phyloP scores from a whole-genome alignment of 2,888 invertebrate species.

The Seira ritae region DNA sequence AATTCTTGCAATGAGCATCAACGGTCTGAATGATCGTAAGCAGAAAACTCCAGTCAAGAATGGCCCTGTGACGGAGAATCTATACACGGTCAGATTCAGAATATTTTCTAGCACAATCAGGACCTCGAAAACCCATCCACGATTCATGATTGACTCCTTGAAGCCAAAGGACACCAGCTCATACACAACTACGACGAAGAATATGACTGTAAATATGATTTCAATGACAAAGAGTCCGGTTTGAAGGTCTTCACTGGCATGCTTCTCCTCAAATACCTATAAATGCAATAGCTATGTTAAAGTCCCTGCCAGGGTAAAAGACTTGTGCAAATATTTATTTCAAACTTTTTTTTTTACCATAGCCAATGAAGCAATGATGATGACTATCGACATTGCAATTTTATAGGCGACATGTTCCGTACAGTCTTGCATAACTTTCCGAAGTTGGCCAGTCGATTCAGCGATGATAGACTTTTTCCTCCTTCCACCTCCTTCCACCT shows the following conservation, averaged over 20 bases:
- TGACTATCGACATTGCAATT: slow-evolving; percentile 18
- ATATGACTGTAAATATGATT: slow-evolving; percentile 39
- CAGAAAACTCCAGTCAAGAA: slow-evolving; percentile 41
- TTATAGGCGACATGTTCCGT: slow-evolving; percentile 44
- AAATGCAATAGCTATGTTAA: too few relatives aligned
- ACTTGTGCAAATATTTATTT: too few relatives aligned
- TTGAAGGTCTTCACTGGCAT: slow-evolving; percentile 26
- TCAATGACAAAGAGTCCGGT: slow-evolving; percentile 37
- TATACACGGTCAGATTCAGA: slow-evolving; percentile 32
- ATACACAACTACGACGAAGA: slow-evolving; percentile 38
- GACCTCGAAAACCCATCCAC: slow-evolving; percentile 63
- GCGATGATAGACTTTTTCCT: slow-evolving; percentile 45
- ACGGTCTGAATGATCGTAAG: slow-evolving; percentile 48
- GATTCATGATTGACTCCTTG: slow-evolving; percentile 43
- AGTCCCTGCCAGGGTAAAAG: too few relatives aligned
- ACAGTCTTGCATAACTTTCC: slow-evolving; percentile 47
- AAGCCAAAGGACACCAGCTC: slow-evolving; percentile 46
- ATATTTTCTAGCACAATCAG: slow-evolving; percentile 58
- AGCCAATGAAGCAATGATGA: slow-evolving; percentile 44
- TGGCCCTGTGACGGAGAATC: slow-evolving; percentile 32
- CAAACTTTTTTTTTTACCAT: slow-evolving; percentile 29
- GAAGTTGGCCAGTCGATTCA: slow-evolving; percentile 38
- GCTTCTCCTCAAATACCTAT: slow-evolving; percentile 30
- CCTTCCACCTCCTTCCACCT: not conserved
- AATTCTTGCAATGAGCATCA: slow-evolving; percentile 53